Base-by-base conservation (phyloP, 2,888 invertebrate genomes). In the Chaitophorus viminalis region DNA sequence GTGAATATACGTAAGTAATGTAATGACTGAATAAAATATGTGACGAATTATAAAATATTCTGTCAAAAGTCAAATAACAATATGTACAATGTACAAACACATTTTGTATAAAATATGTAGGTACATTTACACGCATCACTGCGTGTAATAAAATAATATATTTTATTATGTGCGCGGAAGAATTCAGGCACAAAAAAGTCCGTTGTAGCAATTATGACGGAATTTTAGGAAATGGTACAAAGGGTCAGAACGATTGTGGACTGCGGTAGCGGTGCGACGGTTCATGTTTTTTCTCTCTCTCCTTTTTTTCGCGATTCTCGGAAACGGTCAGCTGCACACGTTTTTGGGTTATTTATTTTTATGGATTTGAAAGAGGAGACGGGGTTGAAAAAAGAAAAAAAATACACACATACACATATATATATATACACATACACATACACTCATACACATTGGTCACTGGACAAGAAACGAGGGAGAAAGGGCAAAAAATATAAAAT, bases 291-390 rank as follows among this genome's bases (percentile, higher is more conserved):
- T 54, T 79, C 86, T 87, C 86, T 84, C 39, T 60, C 75, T 82
- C 54, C n/a, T 76, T 84, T 84, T 83, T 87, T 87, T 79, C 86
- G 86, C 86, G 86, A 60, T 87, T 87, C 86, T 87, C 31, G 74
- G 86, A 87, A 87, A 79, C 79, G 86, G 86, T 87, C 86, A 87
- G 86, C 86, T 87, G 86, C 86, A 87, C 86, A 87, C 86, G 86
- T 87, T 79, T 87, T 87, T 87, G 86, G 86, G 86, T 87, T 87
- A 87, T 87, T 87, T 87, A 87, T 87, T 86, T 86, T 86, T 87
- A 87, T 87, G 86, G 86, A 87, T 79, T 81, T 87, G 86, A 81
- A 87, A 87, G 86, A 87, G 74, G 79, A 87, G 85, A 86, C 85
- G 86, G 78, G 79, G 86, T 78, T 78, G 78, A 72, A 79, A 87